Percentiles rank a stretch among this genome's conserved stretches.
phyloP scores from a whole-genome alignment of 1,140 invertebrate genomes.

The Dendrolimus kikuchii region DNA sequence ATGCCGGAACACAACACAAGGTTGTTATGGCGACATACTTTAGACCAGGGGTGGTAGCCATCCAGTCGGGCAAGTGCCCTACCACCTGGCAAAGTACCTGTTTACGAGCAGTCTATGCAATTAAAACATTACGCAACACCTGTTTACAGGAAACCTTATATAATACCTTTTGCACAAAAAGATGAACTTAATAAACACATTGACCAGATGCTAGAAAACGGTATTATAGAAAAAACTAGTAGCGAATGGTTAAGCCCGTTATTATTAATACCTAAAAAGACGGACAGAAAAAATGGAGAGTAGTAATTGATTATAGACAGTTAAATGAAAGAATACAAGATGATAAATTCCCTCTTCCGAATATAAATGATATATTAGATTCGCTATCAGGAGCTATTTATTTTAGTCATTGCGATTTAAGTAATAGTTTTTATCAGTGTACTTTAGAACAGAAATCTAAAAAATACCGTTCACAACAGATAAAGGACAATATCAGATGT shows the following conservation, averaged over 20 bases:
- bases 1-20: too few relatives aligned
- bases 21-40: too few relatives aligned
- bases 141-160: constrained; percentile 3
- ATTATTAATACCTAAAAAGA: constrained; percentile 2
- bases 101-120: constrained; percentile 1
- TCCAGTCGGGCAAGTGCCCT: too few relatives aligned
- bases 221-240: constrained; percentile 2
- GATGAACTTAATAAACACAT: neutral
- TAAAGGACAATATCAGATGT: constrained; percentile 13
- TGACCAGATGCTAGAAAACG: neutral
- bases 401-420: constrained; percentile 6
- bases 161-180: constrained; percentile 1
- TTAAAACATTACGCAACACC: constrained; percentile 2
- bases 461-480: constrained; percentile 9
- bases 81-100: too few relatives aligned
- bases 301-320: constrained; percentile 3
- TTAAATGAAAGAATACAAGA: constrained; percentile 3
- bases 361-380: constrained; percentile 5
- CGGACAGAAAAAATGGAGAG: neutral
- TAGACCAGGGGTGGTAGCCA: too few relatives aligned
- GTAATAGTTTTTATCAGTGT: constrained; percentile 6
- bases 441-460: neutral
- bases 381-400: constrained; percentile 7
- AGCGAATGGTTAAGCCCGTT: constrained; percentile 4
- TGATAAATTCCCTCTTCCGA: constrained; percentile 1